phyloP scores from a whole-genome alignment of 1,140 invertebrate genomes.

The Mycetomoellerius zeteki region DNA sequence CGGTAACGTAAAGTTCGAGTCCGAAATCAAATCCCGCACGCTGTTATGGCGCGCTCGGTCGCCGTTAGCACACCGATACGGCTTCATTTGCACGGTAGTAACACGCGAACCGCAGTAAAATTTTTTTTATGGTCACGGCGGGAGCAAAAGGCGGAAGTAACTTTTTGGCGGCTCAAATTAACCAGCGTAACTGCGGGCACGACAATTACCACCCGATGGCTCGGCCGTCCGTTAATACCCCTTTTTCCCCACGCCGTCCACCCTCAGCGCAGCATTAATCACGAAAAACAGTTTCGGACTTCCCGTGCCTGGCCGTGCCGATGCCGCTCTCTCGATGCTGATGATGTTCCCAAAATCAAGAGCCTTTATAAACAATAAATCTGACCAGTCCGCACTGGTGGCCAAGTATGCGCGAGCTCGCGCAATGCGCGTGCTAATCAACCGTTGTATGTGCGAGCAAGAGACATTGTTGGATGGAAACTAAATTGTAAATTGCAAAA shows the following conservation, averaged over 20 bases:
- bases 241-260: slow-evolving; percentile 13
- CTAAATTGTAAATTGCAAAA: slow-evolving; percentile 23
- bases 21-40: slow-evolving; percentile 55
- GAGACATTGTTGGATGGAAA: slow-evolving; percentile 7
- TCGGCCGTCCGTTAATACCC: slow-evolving; percentile 51
- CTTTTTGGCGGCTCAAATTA: slow-evolving; percentile 69
- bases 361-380: slow-evolving; percentile 55
- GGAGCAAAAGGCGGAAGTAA: slow-evolving; percentile 65
- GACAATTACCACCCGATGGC: slow-evolving; percentile 68
- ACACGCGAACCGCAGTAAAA: slow-evolving; percentile 59
- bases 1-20: slow-evolving; percentile 48
- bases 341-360: slow-evolving; percentile 40
- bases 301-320: background rate
- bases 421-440: slow-evolving; percentile 10
- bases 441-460: background rate
- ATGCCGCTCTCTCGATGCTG: slow-evolving; percentile 48
- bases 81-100: slow-evolving; percentile 54
- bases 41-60: slow-evolving; percentile 19
- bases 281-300: slow-evolving; percentile 64
- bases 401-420: background rate
- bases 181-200: slow-evolving; percentile 62
- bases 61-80: slow-evolving; percentile 51
- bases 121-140: slow-evolving; percentile 53
- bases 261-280: slow-evolving; percentile 53
- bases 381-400: background rate